Evolutionary conservation across 1,140 invertebrate species (phyloP).

Genomic region (Bombus balteatus): DNA sequence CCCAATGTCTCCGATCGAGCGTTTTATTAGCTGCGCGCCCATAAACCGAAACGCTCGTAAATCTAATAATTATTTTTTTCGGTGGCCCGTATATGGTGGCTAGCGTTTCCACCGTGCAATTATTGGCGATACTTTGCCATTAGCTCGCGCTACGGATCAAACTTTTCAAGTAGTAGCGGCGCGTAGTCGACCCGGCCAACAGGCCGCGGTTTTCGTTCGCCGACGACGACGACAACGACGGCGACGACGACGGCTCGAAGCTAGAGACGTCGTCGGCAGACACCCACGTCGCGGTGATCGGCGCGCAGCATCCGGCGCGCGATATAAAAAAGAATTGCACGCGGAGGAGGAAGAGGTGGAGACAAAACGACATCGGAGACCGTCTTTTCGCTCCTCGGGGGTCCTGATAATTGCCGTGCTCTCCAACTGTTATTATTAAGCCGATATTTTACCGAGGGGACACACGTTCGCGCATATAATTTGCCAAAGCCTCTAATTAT

Average conservation of each 20-base stretch:
- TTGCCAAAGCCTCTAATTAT: slow-evolving; percentile 83
- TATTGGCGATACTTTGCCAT: not conserved
- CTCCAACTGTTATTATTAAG: slow-evolving; percentile 83
- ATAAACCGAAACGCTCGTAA: slow-evolving; percentile 24
- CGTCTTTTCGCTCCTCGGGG: slow-evolving; percentile 74
- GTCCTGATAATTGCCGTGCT: slow-evolving; percentile 81
- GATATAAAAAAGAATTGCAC: slow-evolving; percentile 56
- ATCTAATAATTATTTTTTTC: slow-evolving; percentile 22
- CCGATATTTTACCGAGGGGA: slow-evolving; percentile 82
- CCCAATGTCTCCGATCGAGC: slow-evolving; percentile 13
- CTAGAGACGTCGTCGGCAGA: slow-evolving; percentile 19
- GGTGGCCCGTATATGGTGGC: not conserved
- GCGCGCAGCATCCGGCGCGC: slow-evolving; percentile 17
- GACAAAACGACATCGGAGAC: slow-evolving; percentile 55
- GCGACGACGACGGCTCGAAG: not conserved
- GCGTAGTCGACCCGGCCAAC: no score
- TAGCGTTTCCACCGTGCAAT: not conserved
- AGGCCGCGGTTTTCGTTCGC: no score
- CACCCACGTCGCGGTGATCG: slow-evolving; percentile 67
- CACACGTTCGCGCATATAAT: slow-evolving; percentile 82
- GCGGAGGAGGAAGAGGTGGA: slow-evolving; percentile 58
- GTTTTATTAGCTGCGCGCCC: slow-evolving; percentile 4
- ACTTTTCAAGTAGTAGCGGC: no score
- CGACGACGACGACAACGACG: no score
- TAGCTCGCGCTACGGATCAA: not conserved